Evolutionary conservation across 2,113 vertebrate species (phyloP), one percentile per base, ranked within the genome.

Genomic region (Eudyptes chrysolophus): DNA sequence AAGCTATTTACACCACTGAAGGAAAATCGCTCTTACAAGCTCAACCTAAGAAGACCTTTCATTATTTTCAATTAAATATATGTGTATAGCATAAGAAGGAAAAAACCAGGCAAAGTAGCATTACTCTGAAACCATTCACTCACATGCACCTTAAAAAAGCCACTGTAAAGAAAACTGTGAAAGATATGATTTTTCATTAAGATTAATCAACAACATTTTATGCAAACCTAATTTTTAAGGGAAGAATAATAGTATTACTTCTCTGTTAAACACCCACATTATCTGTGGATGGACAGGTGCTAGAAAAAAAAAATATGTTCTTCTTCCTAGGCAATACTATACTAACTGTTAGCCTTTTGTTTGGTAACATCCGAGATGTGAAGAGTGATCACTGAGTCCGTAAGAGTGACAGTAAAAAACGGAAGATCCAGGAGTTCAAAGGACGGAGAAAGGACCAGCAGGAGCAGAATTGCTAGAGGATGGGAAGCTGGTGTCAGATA

Each of bases 1-100:
- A 80, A 82, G 68, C 40, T 89, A 95, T 83, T 94, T 90, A 88
- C 51, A 86, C 54, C 78, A 74, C 55, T 62, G 54, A 95, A 92
- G 14, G 49, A 92, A 81, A 81, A 86, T 90, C 32, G 16, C 22
- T 84, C 70, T 90, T 80, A 69, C 22, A 80, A 86, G 71, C 26
- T 86, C 68, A 92, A 32, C 26, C 64, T 78, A 94, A 84, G 79
- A 92, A 51, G 55, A 95, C n/a, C 18, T 88, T 71, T 77, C 9
- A 10, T 66, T 78, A 68, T 75, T 94, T 92, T 90, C 76, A 86
- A 68, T 68, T 91, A 89, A 72, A 77, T 34, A 24, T 5, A 76
- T 10, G 51, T 0, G 1, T 42, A 83, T 6, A 62, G 36, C 20
- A 5, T 36, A 88, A 75, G 52, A 78, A 87, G 29, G 55, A 25